A percentile compares a stretch with the other conserved stretches of the same genome.
These are phyloP conservation scores for Acleris emargana DNA, from an alignment of 2,888 invertebrate species.

Conservation along the genomic window DNA sequence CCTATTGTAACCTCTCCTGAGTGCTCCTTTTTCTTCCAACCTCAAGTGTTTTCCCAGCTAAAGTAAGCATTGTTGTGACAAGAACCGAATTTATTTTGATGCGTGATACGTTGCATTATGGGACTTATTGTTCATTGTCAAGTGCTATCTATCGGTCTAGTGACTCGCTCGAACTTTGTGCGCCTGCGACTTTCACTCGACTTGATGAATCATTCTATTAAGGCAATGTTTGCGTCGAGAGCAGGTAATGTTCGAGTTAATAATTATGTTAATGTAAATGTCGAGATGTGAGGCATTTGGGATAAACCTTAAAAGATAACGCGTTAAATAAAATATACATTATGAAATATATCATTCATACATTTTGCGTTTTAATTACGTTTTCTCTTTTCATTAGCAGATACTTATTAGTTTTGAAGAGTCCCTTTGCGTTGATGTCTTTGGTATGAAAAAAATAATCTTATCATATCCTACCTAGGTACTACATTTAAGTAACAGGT, in stretches of 20 bases:
- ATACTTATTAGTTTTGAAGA: too few relatives aligned
- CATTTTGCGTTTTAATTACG: too few relatives aligned
- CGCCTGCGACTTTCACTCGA: constrained; percentile 65
- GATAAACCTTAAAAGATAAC: too few relatives aligned
- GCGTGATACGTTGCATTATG: constrained; percentile 48
- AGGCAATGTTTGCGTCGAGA: constrained; percentile 40
- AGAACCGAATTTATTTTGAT: constrained; percentile 44
- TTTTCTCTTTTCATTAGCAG: too few relatives aligned
- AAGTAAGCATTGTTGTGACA: constrained; percentile 59
- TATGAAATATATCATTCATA: too few relatives aligned
- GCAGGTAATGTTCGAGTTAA: constrained; percentile 9
- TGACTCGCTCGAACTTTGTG: constrained; percentile 65
- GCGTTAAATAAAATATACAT: too few relatives aligned
- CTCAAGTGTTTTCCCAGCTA: constrained; percentile 65
- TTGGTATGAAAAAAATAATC: too few relatives aligned
- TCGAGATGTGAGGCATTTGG: neutral
- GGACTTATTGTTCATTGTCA: constrained; percentile 70
- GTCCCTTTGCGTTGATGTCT: too few relatives aligned
- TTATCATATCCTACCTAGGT: too few relatives aligned
- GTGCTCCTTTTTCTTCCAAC: constrained; percentile 58
- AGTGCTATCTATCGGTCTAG: constrained; percentile 71
- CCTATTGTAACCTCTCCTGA: constrained; percentile 54
- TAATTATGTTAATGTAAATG: constrained; percentile 12
- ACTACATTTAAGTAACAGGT: too few relatives aligned
- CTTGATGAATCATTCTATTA: constrained; percentile 64